Conservation (phyloP, 2,888 invertebrate genomes). For the Heliconius erato region DNA sequence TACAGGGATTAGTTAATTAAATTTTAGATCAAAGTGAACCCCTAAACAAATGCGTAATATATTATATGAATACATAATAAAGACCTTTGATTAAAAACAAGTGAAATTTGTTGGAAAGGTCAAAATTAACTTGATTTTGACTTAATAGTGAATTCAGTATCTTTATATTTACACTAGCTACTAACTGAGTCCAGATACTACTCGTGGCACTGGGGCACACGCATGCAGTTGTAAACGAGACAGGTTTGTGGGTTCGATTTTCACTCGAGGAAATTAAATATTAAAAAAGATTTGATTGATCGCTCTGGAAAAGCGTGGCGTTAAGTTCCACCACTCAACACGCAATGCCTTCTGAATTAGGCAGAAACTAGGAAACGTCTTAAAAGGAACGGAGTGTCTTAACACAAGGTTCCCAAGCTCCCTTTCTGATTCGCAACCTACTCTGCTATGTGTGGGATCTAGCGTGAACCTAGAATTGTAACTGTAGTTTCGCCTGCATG, state of each 20-base stretch:
- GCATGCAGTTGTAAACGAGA: not conserved
- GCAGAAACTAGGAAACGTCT: too few relatives aligned
- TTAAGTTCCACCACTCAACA: too few relatives aligned
- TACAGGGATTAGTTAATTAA: conserved; percentile 13
- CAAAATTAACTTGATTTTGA: not conserved
- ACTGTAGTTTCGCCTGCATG: too few relatives aligned
- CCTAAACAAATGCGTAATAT: conserved; percentile 18
- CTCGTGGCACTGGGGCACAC: not conserved
- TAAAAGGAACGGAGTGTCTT: too few relatives aligned
- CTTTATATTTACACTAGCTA: too few relatives aligned
- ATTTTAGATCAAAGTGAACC: conserved; percentile 6
- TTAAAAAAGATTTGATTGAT: not conserved
- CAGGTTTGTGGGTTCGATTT: not conserved
- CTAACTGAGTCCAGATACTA: too few relatives aligned
- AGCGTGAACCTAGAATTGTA: too few relatives aligned
- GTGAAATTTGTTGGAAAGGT: not conserved
- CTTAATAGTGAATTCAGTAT: not conserved
- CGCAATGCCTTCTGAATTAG: too few relatives aligned
- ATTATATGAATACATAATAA: not conserved
- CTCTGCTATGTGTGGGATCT: too few relatives aligned
- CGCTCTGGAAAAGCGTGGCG: too few relatives aligned
- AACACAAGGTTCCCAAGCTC: too few relatives aligned
- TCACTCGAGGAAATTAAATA: not conserved
- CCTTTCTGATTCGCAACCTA: too few relatives aligned
- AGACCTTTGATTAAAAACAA: not conserved